Evolutionary conservation across 1,140 invertebrate species (phyloP).

Genomic region (Heliothis subflexa): DNA sequence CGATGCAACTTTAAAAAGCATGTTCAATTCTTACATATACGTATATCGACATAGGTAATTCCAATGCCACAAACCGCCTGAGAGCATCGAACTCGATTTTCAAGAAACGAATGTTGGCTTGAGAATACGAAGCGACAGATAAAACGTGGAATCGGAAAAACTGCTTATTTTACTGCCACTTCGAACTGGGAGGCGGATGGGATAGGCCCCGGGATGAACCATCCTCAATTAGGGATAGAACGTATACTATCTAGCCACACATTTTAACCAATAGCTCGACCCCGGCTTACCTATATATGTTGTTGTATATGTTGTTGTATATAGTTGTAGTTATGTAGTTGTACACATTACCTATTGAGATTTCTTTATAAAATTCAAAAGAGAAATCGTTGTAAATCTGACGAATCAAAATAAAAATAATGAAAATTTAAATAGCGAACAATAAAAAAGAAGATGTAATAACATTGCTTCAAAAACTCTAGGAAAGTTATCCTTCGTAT

Average conservation of each 20-base stretch:
- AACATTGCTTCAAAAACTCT: no score
- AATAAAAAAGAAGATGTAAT: no score
- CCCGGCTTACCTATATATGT: no score
- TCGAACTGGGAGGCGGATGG: conserved; percentile 72
- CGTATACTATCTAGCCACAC: conserved; percentile 41
- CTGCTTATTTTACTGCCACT: conserved; percentile 83
- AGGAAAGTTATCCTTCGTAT: no score
- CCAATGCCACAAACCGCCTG: conserved; percentile 57
- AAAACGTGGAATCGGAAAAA: conserved; percentile 81
- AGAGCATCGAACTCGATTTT: conserved; percentile 70
- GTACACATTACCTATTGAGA: not conserved
- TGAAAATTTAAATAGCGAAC: no score
- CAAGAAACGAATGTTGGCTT: conserved; percentile 73
- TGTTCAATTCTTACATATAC: conserved; percentile 9
- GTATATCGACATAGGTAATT: conserved; percentile 17
- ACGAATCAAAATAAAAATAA: no score
- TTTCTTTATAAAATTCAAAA: not conserved
- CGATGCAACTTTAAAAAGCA: not conserved
- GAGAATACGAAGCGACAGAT: conserved; percentile 82
- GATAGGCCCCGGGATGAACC: conserved; percentile 70
- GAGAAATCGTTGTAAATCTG: not conserved
- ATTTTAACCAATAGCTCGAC: conserved; percentile 34
- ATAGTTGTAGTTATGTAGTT: not conserved
- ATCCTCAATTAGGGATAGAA: conserved; percentile 73
- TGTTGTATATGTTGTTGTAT: not conserved